A percentile compares a stretch with the other conserved stretches of the same genome.
These are phyloP conservation scores for Oreortyx pictus DNA, from an alignment of 2,797 vertebrate species.

Conservation along the genomic window DNA sequence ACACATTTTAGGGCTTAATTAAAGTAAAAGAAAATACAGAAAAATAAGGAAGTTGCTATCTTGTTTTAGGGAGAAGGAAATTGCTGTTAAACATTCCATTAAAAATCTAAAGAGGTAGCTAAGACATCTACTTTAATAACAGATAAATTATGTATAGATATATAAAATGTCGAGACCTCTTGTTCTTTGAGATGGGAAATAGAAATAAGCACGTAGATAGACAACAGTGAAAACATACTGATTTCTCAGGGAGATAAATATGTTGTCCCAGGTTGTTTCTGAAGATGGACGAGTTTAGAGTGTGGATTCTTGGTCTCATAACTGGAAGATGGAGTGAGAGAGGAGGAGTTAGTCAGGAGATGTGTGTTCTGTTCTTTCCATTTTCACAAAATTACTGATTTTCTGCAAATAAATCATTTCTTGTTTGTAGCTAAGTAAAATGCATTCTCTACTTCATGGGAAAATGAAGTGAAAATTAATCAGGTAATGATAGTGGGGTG, in stretches of 20 bases:
- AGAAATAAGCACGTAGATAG: not conserved
- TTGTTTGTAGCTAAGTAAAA: not conserved
- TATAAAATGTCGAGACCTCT: not conserved
- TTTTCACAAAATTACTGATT: not conserved
- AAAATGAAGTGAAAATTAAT: slow-evolving; percentile 22
- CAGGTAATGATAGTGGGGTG: not conserved
- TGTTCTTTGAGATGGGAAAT: not conserved
- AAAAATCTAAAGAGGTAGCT: not conserved
- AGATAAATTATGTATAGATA: not conserved
- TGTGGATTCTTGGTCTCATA: not conserved
- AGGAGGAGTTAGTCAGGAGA: not conserved
- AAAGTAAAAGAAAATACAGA: not conserved
- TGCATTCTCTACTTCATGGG: not conserved
- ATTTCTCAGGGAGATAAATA: not conserved
- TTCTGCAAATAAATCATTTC: not conserved
- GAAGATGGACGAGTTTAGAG: not conserved
- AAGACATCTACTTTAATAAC: not conserved
- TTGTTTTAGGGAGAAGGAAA: not conserved
- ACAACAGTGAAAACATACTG: not conserved
- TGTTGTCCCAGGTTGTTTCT: not conserved
- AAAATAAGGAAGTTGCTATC: not conserved
- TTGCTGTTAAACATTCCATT: not conserved
- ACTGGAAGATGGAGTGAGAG: no score
- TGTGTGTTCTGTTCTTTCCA: not conserved
- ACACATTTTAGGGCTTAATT: not conserved